These are phyloP conservation scores for Spongia lamella DNA, from an alignment of 37 sponge, comb jelly and placozoan species.

Conservation along the genomic window DNA sequence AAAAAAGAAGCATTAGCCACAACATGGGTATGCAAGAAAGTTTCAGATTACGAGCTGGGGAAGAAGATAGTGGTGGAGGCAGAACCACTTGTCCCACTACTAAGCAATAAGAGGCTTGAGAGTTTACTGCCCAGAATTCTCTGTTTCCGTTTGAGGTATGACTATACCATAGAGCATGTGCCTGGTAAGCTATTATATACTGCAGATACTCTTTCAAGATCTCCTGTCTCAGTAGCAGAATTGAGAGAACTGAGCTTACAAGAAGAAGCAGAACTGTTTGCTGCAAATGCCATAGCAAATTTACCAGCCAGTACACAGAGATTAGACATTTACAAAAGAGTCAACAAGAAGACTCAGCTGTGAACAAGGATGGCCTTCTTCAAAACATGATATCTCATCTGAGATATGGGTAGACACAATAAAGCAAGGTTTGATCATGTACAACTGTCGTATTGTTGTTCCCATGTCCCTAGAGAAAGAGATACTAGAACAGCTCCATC, in stretches of 20 bases:
- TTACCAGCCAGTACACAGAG: conserved; percentile 5
- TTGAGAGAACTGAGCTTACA: neutral
- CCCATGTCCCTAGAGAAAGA: neutral
- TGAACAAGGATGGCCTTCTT: conserved; percentile 5
- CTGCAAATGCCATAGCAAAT: neutral
- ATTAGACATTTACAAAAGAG: neutral
- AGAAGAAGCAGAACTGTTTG: conserved; percentile 26
- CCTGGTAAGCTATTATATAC: conserved; percentile 22
- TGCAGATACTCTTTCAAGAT: conserved; percentile 20
- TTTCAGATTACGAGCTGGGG: no score
- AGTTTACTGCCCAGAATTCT: conserved; percentile 34
- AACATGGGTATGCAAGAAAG: no score
- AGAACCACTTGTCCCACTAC: conserved; percentile 29
- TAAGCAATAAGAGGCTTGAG: neutral
- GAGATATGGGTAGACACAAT: neutral
- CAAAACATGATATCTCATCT: neutral
- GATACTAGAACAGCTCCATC: neutral
- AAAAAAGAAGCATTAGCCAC: no score
- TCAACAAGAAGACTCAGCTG: conserved; percentile 15
- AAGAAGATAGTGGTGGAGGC: no score
- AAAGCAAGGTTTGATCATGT: neutral
- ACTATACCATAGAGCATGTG: neutral
- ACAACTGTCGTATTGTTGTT: conserved; percentile 1
- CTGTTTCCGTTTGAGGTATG: conserved; percentile 15
- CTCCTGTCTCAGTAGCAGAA: no score